Percentiles rank a stretch among this genome's conserved stretches.
These are phyloP conservation scores for Gasterosteus nipponicus DNA, from an alignment of 2,113 vertebrate genomes.

Conservation along the genomic window DNA sequence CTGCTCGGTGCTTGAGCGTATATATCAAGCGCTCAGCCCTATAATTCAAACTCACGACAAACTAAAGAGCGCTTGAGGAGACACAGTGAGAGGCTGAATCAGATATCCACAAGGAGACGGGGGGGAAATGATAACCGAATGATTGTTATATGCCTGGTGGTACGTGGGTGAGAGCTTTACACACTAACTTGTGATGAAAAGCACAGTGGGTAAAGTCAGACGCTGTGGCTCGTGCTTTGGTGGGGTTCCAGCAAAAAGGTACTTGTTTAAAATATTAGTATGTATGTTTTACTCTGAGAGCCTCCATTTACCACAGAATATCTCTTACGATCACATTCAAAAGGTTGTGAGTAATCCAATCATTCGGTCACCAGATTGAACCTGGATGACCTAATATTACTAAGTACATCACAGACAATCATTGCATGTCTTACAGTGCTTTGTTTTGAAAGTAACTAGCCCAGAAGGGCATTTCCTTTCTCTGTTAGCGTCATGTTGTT, in stretches of 20 bases:
- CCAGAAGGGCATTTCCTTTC: not conserved
- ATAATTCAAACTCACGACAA: conserved; percentile 25
- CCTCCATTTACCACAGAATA: not conserved
- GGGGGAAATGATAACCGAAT: not conserved
- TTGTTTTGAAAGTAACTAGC: not conserved
- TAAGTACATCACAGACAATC: not conserved
- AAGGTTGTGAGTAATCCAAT: not conserved
- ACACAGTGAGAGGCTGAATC: conserved; percentile 11
- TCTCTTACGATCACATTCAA: not conserved
- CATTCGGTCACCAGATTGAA: not conserved
- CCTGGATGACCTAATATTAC: too few relatives aligned
- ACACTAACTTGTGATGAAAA: not conserved
- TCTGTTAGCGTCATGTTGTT: not conserved
- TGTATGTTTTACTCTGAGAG: not conserved
- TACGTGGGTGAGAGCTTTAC: not conserved
- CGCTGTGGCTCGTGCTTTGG: not conserved
- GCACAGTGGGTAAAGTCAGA: not conserved
- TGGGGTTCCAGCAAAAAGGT: not conserved
- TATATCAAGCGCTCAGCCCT: conserved; percentile 29
- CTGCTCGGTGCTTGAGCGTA: conserved; percentile 16
- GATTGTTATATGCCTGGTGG: not conserved
- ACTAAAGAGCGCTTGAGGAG: conserved; percentile 24
- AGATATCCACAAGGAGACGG: not conserved
- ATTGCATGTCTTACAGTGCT: not conserved
- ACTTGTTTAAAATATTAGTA: not conserved